Conservation (phyloP, 2,797 vertebrate genomes). For the Poeciliopsis paucimaculata region DNA sequence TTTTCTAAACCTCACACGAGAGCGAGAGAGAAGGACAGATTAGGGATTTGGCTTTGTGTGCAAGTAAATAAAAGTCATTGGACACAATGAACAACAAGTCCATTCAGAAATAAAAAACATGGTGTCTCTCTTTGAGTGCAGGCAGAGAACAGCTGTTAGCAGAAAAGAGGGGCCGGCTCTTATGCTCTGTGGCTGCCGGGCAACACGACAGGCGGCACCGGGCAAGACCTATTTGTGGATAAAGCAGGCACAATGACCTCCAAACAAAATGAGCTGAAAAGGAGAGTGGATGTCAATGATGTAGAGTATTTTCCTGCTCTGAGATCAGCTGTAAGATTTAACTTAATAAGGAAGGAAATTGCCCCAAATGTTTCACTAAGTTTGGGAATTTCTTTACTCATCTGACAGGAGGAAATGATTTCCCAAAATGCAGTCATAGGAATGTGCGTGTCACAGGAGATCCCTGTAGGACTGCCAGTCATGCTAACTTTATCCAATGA, state of each 20-base stretch:
- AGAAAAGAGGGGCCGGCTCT: constrained; percentile 54
- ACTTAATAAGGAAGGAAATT: constrained; percentile 37
- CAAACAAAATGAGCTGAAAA: constrained; percentile 33
- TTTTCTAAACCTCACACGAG: constrained; percentile 67
- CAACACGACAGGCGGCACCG: constrained; percentile 54
- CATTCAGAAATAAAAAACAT: constrained; percentile 70
- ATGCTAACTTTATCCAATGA: background rate
- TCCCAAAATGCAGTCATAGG: background rate
- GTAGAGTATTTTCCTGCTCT: constrained; percentile 10
- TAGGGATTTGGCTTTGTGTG: constrained; percentile 75
- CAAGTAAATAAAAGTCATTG: constrained; percentile 78
- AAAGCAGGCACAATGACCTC: constrained; percentile 40
- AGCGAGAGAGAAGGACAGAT: constrained; percentile 65
- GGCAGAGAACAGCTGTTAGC: constrained; percentile 72
- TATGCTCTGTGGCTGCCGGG: constrained; percentile 52
- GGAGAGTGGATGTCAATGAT: constrained; percentile 36
- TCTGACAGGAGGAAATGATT: background rate
- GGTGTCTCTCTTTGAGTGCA: constrained; percentile 52
- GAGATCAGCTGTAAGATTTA: constrained; percentile 48
- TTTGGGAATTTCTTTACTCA: background rate
- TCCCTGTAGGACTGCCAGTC: background rate
- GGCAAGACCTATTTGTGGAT: constrained; percentile 41
- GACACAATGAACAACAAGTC: constrained; percentile 80
- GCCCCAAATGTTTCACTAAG: constrained; percentile 12
- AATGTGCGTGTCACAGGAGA: background rate